These are phyloP conservation scores for Colostygia pectinataria DNA, from an alignment of 2,888 invertebrate species.

Conservation along the genomic window DNA sequence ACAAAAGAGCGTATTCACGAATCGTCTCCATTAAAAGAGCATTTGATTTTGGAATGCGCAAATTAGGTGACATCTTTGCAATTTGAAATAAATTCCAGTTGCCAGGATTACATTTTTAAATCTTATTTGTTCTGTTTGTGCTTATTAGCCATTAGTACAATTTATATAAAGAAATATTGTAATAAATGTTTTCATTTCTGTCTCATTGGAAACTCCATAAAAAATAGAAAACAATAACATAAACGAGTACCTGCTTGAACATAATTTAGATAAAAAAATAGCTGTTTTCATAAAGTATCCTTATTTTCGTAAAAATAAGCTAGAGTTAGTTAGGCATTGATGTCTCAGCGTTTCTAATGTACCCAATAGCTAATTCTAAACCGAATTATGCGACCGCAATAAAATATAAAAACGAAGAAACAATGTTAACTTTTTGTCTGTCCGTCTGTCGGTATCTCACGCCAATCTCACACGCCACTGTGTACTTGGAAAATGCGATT, in stretches of 20 bases:
- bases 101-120: neutral
- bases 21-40: constrained; percentile 14
- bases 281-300: no score
- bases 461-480: constrained; percentile 54
- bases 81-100: constrained; percentile 10
- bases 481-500: constrained; percentile 44
- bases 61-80: constrained; percentile 4
- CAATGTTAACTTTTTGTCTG: constrained; percentile 43
- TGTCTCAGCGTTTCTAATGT: constrained; percentile 8
- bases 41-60: constrained; percentile 23
- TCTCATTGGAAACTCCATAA: no score
- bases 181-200: no score
- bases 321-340: no score
- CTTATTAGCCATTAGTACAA: no score
- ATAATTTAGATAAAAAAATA: no score
- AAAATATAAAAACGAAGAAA: constrained; percentile 39
- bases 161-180: no score
- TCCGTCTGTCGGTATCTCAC: constrained; percentile 51
- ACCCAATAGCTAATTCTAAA: constrained; percentile 21
- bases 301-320: no score
- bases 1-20: constrained; percentile 22
- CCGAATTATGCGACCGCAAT: constrained; percentile 24
- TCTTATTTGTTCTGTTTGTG: neutral
- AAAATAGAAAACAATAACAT: no score
- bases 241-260: no score